Conservation (phyloP, 2,797 vertebrate genomes). For the Tapera naevia region DNA sequence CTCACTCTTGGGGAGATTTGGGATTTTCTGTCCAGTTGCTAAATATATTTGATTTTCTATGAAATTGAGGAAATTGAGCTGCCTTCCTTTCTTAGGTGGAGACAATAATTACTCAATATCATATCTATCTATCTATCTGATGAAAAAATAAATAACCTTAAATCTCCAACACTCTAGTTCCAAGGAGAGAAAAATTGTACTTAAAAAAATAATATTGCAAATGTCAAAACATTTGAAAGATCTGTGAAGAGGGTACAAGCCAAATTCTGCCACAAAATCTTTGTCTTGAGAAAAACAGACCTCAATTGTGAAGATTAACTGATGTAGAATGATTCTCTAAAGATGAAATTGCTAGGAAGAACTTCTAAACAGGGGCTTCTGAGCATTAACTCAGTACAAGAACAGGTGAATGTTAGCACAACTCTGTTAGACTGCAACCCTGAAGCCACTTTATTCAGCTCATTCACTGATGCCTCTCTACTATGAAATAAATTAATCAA, state of each 20-base stretch:
- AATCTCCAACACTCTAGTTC: neutral
- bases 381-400: neutral
- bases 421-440: neutral
- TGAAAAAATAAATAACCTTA: neutral
- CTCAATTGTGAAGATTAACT: neutral
- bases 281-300: neutral
- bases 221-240: neutral
- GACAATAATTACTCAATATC: neutral
- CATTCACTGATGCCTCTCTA: neutral
- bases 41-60: neutral
- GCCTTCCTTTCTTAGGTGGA: neutral
- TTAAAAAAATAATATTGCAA: neutral
- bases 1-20: neutral
- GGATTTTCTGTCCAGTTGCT: neutral
- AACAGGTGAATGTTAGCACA: neutral
- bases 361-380: neutral
- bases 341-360: neutral
- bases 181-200: neutral
- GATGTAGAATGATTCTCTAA: neutral
- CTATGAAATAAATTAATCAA: neutral
- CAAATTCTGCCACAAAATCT: neutral
- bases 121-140: neutral
- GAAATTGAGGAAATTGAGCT: neutral
- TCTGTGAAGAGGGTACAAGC: neutral
- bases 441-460: neutral